Conservation (phyloP, 92 coral and sea anemone genomes). For the Phenganax subtilis region DNA sequence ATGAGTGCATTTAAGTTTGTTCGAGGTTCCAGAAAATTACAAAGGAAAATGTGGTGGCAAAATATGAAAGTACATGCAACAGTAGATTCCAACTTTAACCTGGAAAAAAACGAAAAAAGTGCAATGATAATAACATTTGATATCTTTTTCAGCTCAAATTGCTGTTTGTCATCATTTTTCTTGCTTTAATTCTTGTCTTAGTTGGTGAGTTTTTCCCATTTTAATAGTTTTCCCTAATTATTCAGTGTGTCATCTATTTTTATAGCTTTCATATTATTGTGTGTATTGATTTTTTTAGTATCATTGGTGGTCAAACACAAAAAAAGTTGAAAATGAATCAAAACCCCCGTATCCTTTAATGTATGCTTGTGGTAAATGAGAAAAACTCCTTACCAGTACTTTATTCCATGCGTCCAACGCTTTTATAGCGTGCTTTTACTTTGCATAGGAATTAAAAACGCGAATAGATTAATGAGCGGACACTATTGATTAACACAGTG, state of each 20-base stretch:
- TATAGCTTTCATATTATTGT: not conserved
- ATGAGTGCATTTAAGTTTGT: conserved; percentile 89
- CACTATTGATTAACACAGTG: too few relatives aligned
- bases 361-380: too few relatives aligned
- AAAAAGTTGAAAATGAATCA: not conserved
- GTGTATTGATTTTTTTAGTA: not conserved
- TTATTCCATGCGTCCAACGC: too few relatives aligned
- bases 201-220: conserved; percentile 59
- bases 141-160: conserved; percentile 62
- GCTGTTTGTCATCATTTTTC: conserved; percentile 65
- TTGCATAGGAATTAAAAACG: too few relatives aligned
- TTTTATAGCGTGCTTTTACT: too few relatives aligned
- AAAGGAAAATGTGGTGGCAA: conserved; percentile 98
- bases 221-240: not conserved
- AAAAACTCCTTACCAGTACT: too few relatives aligned
- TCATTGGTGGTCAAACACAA: conserved; percentile 11
- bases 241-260: not conserved
- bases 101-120: not conserved
- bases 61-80: conserved; percentile 82
- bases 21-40: conserved; percentile 84
- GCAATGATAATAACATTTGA: not conserved
- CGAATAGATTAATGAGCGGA: too few relatives aligned
- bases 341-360: not conserved
- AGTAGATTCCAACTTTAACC: not conserved
- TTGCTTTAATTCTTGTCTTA: conserved; percentile 60